A percentile compares a stretch with the other conserved stretches of the same genome.
Conservation (phyloP, 2,888 invertebrate species). For the Automeris io region DNA sequence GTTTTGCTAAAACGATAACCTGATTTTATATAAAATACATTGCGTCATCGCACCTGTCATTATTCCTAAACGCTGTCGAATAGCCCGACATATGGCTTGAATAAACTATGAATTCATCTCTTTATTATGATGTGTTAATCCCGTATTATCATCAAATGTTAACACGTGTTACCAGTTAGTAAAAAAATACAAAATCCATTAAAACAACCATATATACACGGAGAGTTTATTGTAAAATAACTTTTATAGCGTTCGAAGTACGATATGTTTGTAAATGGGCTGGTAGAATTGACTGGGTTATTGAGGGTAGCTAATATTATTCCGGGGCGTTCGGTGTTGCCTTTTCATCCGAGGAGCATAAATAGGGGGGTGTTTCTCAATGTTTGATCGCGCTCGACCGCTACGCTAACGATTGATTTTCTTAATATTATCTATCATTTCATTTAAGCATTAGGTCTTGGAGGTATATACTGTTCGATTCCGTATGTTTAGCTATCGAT, state of each 20-base stretch:
- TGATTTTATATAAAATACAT: slow-evolving; percentile 38
- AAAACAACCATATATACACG: slow-evolving; percentile 26
- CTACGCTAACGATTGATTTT: slow-evolving; percentile 62
- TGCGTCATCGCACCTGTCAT: slow-evolving; percentile 64
- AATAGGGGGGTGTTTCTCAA: slow-evolving; percentile 72
- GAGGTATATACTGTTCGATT: slow-evolving; percentile 5
- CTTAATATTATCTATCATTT: slow-evolving; percentile 44
- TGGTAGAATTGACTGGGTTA: slow-evolving; percentile 62
- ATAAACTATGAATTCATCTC: slow-evolving; percentile 73
- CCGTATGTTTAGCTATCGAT: no score
- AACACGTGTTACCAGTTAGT: slow-evolving; percentile 76
- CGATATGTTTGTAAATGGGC: slow-evolving; percentile 33
- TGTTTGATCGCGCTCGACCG: slow-evolving; percentile 64
- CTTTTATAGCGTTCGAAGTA: slow-evolving; percentile 30
- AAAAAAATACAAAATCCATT: slow-evolving; percentile 44
- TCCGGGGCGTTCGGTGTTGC: slow-evolving; percentile 75
- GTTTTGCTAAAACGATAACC: no score
- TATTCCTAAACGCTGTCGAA: slow-evolving; percentile 55
- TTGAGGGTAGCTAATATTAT: slow-evolving; percentile 76
- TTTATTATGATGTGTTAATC: slow-evolving; percentile 77
- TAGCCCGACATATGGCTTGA: slow-evolving; percentile 66
- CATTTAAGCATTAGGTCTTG: slow-evolving; percentile 23
- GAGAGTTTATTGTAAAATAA: slow-evolving; percentile 22
- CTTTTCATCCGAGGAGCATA: slow-evolving; percentile 76
- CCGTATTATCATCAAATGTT: slow-evolving; percentile 76